These are phyloP conservation scores for Archaeoteleia sp. DNA, from an alignment of 2,888 invertebrate genomes.

Conservation along the genomic window DNA sequence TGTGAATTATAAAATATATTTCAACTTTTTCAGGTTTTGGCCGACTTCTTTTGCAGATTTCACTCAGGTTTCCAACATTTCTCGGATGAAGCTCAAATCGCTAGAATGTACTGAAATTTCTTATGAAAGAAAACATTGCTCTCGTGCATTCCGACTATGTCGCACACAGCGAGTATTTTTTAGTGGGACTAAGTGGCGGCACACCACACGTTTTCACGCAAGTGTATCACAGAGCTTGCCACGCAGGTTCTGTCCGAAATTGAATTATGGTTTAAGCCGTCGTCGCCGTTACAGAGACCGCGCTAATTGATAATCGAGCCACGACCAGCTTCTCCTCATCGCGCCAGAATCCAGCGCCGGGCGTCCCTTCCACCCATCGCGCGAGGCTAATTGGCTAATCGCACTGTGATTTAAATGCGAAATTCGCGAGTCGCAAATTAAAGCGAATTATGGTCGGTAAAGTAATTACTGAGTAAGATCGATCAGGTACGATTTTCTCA, in stretches of 20 bases:
- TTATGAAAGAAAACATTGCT: slow-evolving; percentile 30
- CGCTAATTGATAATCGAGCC: slow-evolving; percentile 70
- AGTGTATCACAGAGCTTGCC: slow-evolving; percentile 46
- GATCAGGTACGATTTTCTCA: slow-evolving; percentile 37
- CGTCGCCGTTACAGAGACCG: slow-evolving; percentile 62
- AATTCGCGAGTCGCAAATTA: slow-evolving; percentile 63
- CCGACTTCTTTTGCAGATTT: not conserved
- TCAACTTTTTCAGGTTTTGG: slow-evolving; percentile 1
- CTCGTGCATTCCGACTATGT: slow-evolving; percentile 22
- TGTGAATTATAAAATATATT: slow-evolving; percentile 17
- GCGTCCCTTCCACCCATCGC: slow-evolving; percentile 41
- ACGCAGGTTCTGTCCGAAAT: slow-evolving; percentile 58
- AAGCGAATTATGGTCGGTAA: slow-evolving; percentile 65
- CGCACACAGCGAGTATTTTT: slow-evolving; percentile 39
- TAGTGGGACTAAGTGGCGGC: slow-evolving; percentile 37
- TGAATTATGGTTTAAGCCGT: slow-evolving; percentile 67
- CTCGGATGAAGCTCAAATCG: not conserved
- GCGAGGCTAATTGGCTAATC: slow-evolving; percentile 63
- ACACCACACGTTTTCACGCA: slow-evolving; percentile 47
- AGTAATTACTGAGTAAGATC: slow-evolving; percentile 67
- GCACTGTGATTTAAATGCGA: slow-evolving; percentile 65
- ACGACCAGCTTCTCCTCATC: slow-evolving; percentile 54
- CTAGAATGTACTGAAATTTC: slow-evolving; percentile 22
- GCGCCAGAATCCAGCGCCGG: slow-evolving; percentile 36
- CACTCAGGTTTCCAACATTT: too few species aligned